Evolutionary conservation across 2,888 invertebrate genomes (phyloP).

Genomic region (Ptychoptera albimana): DNA sequence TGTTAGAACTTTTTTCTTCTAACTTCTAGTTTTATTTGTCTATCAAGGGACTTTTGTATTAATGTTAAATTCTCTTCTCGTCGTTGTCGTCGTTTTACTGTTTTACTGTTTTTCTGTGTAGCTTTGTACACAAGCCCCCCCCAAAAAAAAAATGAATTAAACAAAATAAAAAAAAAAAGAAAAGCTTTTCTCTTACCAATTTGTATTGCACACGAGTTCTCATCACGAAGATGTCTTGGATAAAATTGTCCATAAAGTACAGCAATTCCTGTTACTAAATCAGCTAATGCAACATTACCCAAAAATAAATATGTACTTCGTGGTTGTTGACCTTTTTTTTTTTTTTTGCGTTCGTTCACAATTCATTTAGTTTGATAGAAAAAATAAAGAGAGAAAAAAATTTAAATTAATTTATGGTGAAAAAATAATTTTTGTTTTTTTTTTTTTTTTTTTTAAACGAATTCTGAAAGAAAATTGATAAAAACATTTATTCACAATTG

Average conservation of each 20-base stretch:
- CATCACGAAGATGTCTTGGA: conserved; percentile 25
- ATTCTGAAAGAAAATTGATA: too few species aligned
- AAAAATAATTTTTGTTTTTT: neutral
- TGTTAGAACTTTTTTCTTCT: neutral
- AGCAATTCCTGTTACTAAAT: conserved; percentile 43
- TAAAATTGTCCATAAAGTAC: conserved; percentile 37
- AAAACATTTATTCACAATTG: neutral
- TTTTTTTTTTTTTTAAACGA: too few species aligned
- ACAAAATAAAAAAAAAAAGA: neutral
- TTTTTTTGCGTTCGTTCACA: too few species aligned
- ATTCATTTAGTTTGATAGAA: too few species aligned
- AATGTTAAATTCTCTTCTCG: neutral
- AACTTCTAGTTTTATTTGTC: neutral
- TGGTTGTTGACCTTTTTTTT: conserved; percentile 37
- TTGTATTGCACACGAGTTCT: conserved; percentile 27
- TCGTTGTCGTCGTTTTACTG: too few species aligned
- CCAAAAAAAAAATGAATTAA: too few species aligned
- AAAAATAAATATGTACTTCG: conserved; percentile 46
- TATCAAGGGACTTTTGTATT: neutral
- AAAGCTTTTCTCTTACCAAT: conserved; percentile 21
- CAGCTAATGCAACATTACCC: conserved; percentile 48
- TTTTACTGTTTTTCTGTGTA: too few species aligned
- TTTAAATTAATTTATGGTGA: conserved; percentile 1
- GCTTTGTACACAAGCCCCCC: too few species aligned
- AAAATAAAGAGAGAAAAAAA: conserved; percentile 2